Base-by-base conservation (phyloP, 2,888 invertebrate genomes). In the Megalurothrips usitatus region DNA sequence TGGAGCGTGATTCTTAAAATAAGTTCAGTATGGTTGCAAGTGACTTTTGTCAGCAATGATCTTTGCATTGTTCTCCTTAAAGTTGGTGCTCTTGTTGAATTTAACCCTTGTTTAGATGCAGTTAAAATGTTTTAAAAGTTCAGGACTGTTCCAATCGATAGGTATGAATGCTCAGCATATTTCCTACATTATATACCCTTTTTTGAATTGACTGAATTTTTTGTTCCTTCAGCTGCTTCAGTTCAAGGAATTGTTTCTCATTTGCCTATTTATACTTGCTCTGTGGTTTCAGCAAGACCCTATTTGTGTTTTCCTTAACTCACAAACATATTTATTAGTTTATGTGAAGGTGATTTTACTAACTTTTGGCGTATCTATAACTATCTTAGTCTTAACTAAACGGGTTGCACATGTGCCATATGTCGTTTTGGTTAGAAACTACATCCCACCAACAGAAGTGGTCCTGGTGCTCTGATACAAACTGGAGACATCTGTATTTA, bases 1-100 rank as follows among this genome's bases (percentile, higher is more conserved):
- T 83, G 80, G 68, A 75, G 26, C 68, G 68, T 26, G 68, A 75
- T 75, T 75, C 79, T 49, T 81, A 75, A 79, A 49, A 68, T 68
- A 63, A 75, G 8, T 49, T 80, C 68, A 79, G 80, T 49, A 48
- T 48, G n/a, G 68, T 68, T 49, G 79, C 17, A 43, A 43, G 6
- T 6, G 2, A 43, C 34, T 43, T 43, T 43, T 43, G 34, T 43
- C 34, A 43, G 34, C 34, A 43, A 43, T 58, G 58, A 14, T 19
- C 2, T 58, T 58, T 58, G 58, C 6, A 19, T 17, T 58, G 58
- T 58, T 12, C 17, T 17, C 6, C 19, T 14, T 10, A 58, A 58
- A n/a, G 17, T 58, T 58, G 58, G 6, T 58, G 10, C 0, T 17
- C 17, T 6, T 58, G 14, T n/a, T 52, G 17, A 58, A 19, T 58